Percentiles rank a stretch among this genome's conserved stretches.
phyloP scores from a whole-genome alignment of 2,113 vertebrate species.

The Erpornis zantholeuca region DNA sequence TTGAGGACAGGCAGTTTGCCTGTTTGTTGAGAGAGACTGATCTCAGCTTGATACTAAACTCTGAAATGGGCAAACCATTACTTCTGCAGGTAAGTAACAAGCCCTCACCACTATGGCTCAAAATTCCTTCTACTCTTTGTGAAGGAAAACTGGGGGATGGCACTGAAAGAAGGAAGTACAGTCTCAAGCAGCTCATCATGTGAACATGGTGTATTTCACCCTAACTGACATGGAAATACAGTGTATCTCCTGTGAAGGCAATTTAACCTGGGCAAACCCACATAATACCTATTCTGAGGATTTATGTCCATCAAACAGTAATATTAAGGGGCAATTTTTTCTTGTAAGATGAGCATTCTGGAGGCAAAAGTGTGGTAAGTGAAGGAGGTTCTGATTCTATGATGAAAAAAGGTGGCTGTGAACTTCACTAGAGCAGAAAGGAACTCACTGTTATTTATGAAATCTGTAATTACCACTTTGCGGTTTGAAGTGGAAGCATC shows the following conservation, averaged over 20 bases:
- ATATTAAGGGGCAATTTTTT: neutral
- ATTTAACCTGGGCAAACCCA: neutral
- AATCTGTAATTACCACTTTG: neutral
- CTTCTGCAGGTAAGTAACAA: neutral
- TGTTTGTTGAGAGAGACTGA: neutral
- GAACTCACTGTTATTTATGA: neutral
- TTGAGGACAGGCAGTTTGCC: neutral
- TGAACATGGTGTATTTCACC: neutral
- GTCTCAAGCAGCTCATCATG: neutral
- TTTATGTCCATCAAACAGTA: neutral
- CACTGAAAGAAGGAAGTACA: neutral
- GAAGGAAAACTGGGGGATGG: neutral
- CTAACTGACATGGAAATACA: neutral
- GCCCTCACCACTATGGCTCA: neutral
- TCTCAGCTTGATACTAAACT: neutral
- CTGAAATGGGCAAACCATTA: neutral
- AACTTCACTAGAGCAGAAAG: neutral
- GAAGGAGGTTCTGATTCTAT: neutral
- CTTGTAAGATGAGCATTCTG: neutral
- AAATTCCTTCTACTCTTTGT: neutral
- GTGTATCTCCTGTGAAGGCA: neutral
- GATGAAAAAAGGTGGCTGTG: neutral
- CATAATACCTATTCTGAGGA: neutral
- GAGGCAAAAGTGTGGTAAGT: neutral
- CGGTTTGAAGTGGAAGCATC: slow-evolving; percentile 2